A percentile compares a stretch with the other conserved stretches of the same genome.
Conservation (phyloP, 2,888 invertebrate species). For the Lathronympha strigana region DNA sequence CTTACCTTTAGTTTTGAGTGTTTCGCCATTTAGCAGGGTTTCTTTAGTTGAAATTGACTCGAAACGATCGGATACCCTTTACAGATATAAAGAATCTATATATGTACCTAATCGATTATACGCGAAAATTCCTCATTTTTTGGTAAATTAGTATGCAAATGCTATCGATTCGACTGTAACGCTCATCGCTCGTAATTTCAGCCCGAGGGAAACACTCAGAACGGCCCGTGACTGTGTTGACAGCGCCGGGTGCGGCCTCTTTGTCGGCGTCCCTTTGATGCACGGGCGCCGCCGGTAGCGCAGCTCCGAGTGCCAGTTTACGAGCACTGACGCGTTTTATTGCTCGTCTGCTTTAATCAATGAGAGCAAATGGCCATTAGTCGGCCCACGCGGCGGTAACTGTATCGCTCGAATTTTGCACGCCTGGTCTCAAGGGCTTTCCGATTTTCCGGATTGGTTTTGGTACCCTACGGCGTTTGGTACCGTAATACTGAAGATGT, state of each 20-base stretch:
- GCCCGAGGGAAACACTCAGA: conserved; percentile 70
- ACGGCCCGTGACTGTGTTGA: conserved; percentile 78
- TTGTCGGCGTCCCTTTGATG: conserved; percentile 78
- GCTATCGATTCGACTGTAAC: conserved; percentile 74
- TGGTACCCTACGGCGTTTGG: not conserved
- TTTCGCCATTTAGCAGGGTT: no score
- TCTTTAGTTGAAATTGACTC: no score
- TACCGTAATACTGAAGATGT: not conserved
- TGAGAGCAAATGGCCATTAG: conserved; percentile 62
- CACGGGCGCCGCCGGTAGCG: conserved; percentile 78
- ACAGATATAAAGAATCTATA: no score
- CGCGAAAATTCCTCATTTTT: conserved; percentile 30
- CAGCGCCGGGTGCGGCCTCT: conserved; percentile 72
- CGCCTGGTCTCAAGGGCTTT: conserved; percentile 43
- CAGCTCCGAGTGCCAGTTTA: conserved; percentile 77
- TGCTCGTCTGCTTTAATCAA: conserved; percentile 70
- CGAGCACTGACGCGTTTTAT: conserved; percentile 76
- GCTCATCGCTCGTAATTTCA: conserved; percentile 72
- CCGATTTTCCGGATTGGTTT: conserved; percentile 4
- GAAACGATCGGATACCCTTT: no score
- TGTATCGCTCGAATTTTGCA: conserved; percentile 55
- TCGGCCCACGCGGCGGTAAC: conserved; percentile 55
- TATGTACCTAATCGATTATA: not conserved
- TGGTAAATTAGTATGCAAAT: conserved; percentile 67
- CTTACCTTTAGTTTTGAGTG: no score